A percentile compares a stretch with the other conserved stretches of the same genome.
phyloP scores from a whole-genome alignment of 1,140 invertebrate species.

The Eumaeus atala region DNA sequence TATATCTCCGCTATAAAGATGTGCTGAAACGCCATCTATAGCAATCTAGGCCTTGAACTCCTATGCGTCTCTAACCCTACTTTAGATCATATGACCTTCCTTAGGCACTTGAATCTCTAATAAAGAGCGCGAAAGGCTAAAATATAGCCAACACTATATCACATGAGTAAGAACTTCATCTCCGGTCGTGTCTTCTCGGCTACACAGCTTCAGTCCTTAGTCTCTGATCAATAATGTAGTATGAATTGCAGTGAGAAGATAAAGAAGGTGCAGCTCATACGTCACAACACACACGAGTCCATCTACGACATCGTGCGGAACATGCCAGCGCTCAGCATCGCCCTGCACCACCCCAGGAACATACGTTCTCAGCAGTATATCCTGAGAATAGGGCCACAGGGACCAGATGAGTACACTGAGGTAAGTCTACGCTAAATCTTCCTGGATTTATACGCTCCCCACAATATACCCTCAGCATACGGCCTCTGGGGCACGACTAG shows the following conservation, averaged over 20 bases:
- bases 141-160: not conserved
- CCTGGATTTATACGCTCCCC: constrained; percentile 68
- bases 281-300: constrained; percentile 80
- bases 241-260: constrained; percentile 75
- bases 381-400: constrained; percentile 65
- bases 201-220: not conserved
- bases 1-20: no score
- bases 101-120: no score
- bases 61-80: no score
- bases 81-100: no score
- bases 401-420: constrained; percentile 73
- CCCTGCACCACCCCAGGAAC: constrained; percentile 67
- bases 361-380: constrained; percentile 74
- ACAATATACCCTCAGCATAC: constrained; percentile 74
- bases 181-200: no score
- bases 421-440: constrained; percentile 48
- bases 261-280: constrained; percentile 78
- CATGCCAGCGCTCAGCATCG: constrained; percentile 73
- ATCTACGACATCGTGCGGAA: constrained; percentile 78
- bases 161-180: no score
- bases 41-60: no score
- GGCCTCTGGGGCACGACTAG: constrained; percentile 63
- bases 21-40: no score
- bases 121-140: not conserved
- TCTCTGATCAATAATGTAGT: constrained; percentile 5